Base-by-base conservation (phyloP, 2,113 vertebrate species). In the Laticauda laticaudata region DNA sequence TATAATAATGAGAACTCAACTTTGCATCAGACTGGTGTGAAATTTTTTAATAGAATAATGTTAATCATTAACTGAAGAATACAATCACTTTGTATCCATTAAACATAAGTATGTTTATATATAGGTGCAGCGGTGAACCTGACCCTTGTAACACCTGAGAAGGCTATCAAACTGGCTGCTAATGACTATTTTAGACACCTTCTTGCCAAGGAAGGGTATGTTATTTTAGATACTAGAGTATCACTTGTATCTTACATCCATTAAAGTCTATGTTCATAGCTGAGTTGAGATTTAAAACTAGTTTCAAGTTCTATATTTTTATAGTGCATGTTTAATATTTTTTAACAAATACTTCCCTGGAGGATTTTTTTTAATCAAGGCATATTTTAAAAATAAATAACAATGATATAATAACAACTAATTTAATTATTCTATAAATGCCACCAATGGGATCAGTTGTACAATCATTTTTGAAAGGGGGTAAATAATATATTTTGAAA, bases 111-210 rank as follows among this genome's bases (percentile, higher is more conserved):
- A 24, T 75, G 51, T 95, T 97, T 96, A 92, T 55, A 92, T 97
- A 69, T 93, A 98, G 98, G 98, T 91, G 98, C 98, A 53, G 96
- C 98, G 43, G 98, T 98, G 69, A 98, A 98, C 94, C 96, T 98
- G 57, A 98, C 98, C 91, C 96, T 98, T 87, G 98, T 98, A 75
- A 98, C 98, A 89, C 98, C 98, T 0, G 98, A 98, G 94, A 98
- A 98, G 93, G 98, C 98, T 90, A 98, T 98, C 95, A 98, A 98
- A 96, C 97, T 98, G 0, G 98, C 98, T 39, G 98, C 98, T 87
- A 98, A 98, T 91, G 98, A 98, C 95, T 98, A 97, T 94, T 98
- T 98, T 93, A 97, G 98, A 75, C 96, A 98, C 86, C 96, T 95
- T 59, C 87, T 98, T 91, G 97, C 97, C 95, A 97, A 96, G 96